Evolutionary conservation across 2,113 vertebrate species (phyloP), one percentile per base, ranked within the genome.

Genomic region (Pao palembangensis): DNA sequence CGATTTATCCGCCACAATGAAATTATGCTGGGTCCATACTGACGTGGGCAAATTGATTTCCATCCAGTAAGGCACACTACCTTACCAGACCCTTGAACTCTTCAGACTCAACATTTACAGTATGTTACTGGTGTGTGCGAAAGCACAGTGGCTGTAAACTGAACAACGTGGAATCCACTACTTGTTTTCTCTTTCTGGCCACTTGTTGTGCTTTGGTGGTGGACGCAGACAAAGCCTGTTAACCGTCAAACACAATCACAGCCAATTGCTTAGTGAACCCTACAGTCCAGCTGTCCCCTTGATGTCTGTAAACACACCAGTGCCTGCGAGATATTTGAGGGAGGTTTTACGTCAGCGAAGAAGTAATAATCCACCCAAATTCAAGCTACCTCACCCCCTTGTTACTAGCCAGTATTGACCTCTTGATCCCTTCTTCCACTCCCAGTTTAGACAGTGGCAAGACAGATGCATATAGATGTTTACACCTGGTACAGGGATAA

Each of bases 201-300:
- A 38, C 38, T 5, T 60, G 8, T 18, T 8, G 44, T 20, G 46
- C 58, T 23, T 19, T 59, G 41, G 38, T 57, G 69, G 58, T 55
- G 21, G 25, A n/a, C 15, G 47, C 15, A 47, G 69, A 60, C 69
- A 54, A 42, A 63, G 38, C 21, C 67, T 61, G 55, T 19, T 62
- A 21, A 51, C 65, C 46, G 78, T 81, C 79, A 82, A 88, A 87
- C 73, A 69, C 51, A 70, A 82, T 84, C 61, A 80, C 48, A 55
- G 71, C 50, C 0, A 62, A 88, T 68, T 81, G 80, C 51, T 85
- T 79, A 71, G 55, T 86, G 85, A 87, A 82, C 77, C 79, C 21
- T 50, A 50, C 5, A 57, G 57, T 73, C 63, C 79, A 70, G 63
- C 64, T 67, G 52, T 31, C 38, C 59, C 47, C 17, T 0, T 55